Percentiles rank a stretch among this genome's conserved stretches.
These are phyloP conservation scores for Cliona cf. orientalis DNA, from an alignment of 37 sponge, comb jelly and placozoan genomes.

Conservation along the genomic window DNA sequence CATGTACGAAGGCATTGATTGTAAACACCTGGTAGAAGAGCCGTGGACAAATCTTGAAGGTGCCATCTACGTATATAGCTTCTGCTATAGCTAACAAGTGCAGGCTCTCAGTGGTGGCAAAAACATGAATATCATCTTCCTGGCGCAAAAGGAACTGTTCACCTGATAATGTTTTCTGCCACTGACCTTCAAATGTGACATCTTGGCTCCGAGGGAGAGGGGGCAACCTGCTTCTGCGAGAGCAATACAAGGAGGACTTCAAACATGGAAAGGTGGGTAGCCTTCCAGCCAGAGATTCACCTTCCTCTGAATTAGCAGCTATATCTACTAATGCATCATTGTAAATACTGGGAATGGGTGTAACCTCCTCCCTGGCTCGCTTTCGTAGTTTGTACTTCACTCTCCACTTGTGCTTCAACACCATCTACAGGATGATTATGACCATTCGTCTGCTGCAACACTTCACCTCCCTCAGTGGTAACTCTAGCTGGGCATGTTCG, in stretches of 20 bases:
- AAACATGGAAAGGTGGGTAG: neutral
- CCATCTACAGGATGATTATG: neutral
- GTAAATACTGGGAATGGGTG: conserved; percentile 5
- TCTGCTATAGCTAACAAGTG: neutral
- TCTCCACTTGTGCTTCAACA: neutral
- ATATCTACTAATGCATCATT: neutral
- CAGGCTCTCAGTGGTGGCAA: neutral
- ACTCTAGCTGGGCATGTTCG: neutral
- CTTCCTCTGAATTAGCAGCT: neutral
- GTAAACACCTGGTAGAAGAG: conserved; percentile 8
- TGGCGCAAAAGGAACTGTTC: neutral
- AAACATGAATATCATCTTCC: neutral
- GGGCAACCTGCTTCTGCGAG: neutral
- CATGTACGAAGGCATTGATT: conserved; percentile 10
- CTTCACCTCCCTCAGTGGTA: too few relatives aligned
- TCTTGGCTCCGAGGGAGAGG: neutral
- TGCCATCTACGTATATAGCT: conserved; percentile 2
- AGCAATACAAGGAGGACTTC: neutral
- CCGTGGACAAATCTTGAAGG: neutral
- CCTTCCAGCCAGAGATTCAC: neutral
- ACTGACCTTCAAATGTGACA: neutral
- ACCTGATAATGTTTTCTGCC: neutral
- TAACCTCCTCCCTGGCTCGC: neutral
- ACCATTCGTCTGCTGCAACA: neutral
- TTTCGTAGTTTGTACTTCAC: neutral